Conservation (phyloP, 2,797 vertebrate species). For the Acrocephalus scirpaceus region DNA sequence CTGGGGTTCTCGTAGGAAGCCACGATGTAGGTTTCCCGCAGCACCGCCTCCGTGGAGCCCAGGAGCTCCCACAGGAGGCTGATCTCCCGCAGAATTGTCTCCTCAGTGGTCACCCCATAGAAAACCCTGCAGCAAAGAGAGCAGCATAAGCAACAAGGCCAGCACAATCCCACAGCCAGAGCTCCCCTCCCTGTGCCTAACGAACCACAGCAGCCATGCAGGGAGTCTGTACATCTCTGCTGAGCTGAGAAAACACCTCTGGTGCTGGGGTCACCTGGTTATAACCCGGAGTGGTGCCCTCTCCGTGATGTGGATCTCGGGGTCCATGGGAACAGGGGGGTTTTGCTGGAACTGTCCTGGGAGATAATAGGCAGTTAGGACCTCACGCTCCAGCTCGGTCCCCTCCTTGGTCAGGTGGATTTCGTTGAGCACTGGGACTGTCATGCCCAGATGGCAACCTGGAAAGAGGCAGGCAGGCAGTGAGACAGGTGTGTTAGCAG, state of each 20-base stretch:
- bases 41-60: constrained; percentile 63
- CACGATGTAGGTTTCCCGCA: constrained; percentile 77
- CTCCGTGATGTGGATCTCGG: constrained; percentile 77
- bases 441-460: constrained; percentile 85
- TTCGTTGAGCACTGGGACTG: constrained; percentile 81
- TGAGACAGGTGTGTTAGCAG: neutral
- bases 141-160: neutral
- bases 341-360: constrained; percentile 78
- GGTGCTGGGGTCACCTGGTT: constrained; percentile 73
- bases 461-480: neutral
- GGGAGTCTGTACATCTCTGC: neutral
- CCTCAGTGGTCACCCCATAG: constrained; percentile 82
- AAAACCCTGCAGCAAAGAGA: constrained; percentile 58
- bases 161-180: neutral
- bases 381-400: constrained; percentile 69
- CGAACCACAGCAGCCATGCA: neutral
- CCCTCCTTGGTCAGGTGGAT: constrained; percentile 77
- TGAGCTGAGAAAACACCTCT: neutral
- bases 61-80: constrained; percentile 80
- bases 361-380: constrained; percentile 81
- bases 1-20: constrained; percentile 84
- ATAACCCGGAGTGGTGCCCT: constrained; percentile 78
- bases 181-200: neutral
- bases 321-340: constrained; percentile 75
- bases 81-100: constrained; percentile 82